phyloP scores from a whole-genome alignment of 2,113 vertebrate genomes.

The Rhinopithecus roxellana region DNA sequence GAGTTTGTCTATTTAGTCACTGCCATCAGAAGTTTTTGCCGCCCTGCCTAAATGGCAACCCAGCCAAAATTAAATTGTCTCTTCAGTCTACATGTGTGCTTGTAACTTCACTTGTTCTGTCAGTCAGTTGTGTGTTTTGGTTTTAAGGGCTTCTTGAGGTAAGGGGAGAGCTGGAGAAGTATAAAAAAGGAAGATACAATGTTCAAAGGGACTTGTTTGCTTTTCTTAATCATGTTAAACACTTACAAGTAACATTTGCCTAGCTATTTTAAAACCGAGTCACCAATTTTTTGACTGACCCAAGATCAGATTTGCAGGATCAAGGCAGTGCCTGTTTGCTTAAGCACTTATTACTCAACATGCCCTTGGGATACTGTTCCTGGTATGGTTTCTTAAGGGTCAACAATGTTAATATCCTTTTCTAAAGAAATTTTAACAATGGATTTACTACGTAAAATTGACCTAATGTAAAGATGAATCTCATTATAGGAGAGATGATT shows the following conservation, averaged over 20 bases:
- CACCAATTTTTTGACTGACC: not conserved
- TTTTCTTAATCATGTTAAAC: not conserved
- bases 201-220: not conserved
- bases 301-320: not conserved
- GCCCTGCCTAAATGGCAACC: not conserved
- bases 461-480: not conserved
- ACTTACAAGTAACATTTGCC: not conserved
- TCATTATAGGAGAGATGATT: not conserved
- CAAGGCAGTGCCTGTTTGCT: not conserved
- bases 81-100: not conserved
- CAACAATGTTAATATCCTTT: not conserved
- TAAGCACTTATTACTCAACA: not conserved
- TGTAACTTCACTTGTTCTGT: not conserved
- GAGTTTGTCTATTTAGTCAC: not conserved
- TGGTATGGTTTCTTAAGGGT: not conserved
- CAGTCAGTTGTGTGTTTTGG: not conserved
- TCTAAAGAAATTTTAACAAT: not conserved
- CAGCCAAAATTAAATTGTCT: not conserved
- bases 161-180: not conserved
- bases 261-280: conserved; percentile 16
- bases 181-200: not conserved
- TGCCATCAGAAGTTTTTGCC: not conserved
- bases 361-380: not conserved
- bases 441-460: not conserved
- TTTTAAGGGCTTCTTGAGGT: not conserved